Conservation (phyloP, 2,888 invertebrate genomes). For the Heliconius cydno region DNA sequence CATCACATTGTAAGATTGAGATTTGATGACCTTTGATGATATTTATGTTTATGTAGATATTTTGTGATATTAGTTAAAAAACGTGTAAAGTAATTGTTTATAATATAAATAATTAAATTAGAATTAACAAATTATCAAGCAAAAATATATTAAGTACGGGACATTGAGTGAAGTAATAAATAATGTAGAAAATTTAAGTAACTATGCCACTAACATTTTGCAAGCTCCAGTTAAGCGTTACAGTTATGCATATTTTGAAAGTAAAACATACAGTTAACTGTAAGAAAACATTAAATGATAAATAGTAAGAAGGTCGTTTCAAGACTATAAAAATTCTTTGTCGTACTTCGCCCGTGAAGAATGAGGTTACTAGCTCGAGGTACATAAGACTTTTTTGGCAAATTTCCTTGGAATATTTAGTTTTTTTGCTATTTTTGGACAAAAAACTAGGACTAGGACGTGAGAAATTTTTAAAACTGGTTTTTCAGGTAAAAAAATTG, state of each 20-base stretch:
- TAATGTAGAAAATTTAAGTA: conserved; percentile 5
- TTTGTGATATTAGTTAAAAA: no score
- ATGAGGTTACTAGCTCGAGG: conserved; percentile 42
- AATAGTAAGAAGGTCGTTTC: conserved; percentile 34
- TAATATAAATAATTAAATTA: not conserved
- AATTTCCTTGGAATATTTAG: conserved; percentile 21
- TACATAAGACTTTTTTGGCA: not conserved
- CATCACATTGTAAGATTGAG: no score
- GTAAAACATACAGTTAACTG: conserved; percentile 18
- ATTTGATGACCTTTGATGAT: no score
- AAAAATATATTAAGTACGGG: not conserved
- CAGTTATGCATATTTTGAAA: conserved; percentile 22
- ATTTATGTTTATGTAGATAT: no score
- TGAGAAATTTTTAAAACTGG: not conserved
- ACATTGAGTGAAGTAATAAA: conserved; percentile 6
- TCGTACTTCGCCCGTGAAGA: conserved; percentile 37
- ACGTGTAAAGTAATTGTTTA: no score
- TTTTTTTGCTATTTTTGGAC: not conserved
- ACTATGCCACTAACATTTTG: conserved; percentile 7
- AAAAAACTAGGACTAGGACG: not conserved
- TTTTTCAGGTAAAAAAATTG: not conserved
- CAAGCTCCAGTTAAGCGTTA: conserved; percentile 18
- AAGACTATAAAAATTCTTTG: conserved; percentile 39
- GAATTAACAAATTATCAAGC: not conserved
- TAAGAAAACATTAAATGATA: conserved; percentile 24